These are phyloP conservation scores for Eleginops maclovinus DNA, from an alignment of 2,113 vertebrate genomes.

Conservation along the genomic window DNA sequence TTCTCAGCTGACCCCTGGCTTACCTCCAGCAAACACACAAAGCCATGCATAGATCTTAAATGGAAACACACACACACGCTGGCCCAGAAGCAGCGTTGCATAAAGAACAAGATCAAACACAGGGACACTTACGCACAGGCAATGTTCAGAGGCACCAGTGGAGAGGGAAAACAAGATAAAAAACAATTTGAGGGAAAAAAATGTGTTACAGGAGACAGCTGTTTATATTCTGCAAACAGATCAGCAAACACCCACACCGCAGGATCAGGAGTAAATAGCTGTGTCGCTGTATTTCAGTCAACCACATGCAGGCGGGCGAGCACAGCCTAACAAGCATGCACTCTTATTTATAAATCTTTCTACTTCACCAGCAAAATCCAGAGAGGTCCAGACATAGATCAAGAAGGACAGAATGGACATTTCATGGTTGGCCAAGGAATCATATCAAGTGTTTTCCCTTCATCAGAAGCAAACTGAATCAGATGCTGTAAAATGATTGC, in stretches of 20 bases:
- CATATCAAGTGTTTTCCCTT: not conserved
- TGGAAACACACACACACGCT: not conserved
- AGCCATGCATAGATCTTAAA: not conserved
- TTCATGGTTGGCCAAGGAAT: too few species aligned
- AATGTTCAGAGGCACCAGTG: not conserved
- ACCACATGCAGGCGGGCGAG: too few species aligned
- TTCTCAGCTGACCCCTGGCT: constrained; percentile 44
- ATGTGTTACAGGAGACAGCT: not conserved
- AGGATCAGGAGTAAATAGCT: constrained; percentile 3
- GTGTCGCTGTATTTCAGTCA: constrained; percentile 10
- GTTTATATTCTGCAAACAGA: not conserved
- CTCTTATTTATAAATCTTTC: too few species aligned
- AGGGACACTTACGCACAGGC: not conserved
- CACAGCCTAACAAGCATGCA: too few species aligned
- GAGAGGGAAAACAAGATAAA: not conserved
- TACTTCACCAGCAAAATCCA: too few species aligned
- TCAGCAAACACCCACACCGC: not conserved
- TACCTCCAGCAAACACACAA: constrained; percentile 26
- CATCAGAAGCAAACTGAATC: not conserved
- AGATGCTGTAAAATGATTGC: not conserved
- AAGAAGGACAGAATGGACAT: too few species aligned
- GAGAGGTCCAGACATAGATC: too few species aligned
- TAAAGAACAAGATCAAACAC: not conserved
- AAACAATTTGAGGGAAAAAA: not conserved
- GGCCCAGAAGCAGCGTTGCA: not conserved